Evolutionary conservation across 2,888 invertebrate genomes (phyloP).

Genomic region (Lasioglossum zephyrum): DNA sequence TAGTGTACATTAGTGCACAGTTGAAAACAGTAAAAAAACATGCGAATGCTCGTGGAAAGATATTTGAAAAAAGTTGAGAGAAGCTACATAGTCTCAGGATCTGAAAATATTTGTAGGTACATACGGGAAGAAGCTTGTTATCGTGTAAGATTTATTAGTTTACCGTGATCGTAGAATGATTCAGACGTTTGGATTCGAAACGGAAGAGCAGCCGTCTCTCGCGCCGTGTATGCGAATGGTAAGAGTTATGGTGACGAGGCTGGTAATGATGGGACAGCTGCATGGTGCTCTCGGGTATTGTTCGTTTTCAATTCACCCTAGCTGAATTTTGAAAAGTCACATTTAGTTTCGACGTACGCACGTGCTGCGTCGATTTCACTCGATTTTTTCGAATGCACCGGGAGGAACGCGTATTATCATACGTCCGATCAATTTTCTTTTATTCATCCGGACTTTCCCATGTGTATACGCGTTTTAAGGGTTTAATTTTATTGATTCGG

Average conservation of each 20-base stretch:
- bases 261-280: conserved; percentile 78
- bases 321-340: conserved; percentile 80
- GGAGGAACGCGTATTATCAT: conserved; percentile 43
- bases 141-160: conserved; percentile 3
- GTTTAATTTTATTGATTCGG: background rate
- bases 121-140: conserved; percentile 2
- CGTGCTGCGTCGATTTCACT: conserved; percentile 58
- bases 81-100: too few species aligned
- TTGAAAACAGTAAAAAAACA: background rate
- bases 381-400: conserved; percentile 42
- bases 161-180: conserved; percentile 4
- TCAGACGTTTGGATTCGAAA: conserved; percentile 32
- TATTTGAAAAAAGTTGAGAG: background rate
- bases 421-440: conserved; percentile 36
- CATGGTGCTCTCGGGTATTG: conserved; percentile 68
- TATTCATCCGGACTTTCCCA: conserved; percentile 1
- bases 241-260: conserved; percentile 70
- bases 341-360: conserved; percentile 65
- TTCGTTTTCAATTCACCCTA: conserved; percentile 80
- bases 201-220: conserved; percentile 28
- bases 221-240: conserved; percentile 31
- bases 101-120: too few species aligned
- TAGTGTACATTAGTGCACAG: background rate
- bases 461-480: background rate
- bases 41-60: background rate